These are phyloP conservation scores for Lates calcarifer DNA, from an alignment of 2,113 vertebrate genomes.

Conservation along the genomic window DNA sequence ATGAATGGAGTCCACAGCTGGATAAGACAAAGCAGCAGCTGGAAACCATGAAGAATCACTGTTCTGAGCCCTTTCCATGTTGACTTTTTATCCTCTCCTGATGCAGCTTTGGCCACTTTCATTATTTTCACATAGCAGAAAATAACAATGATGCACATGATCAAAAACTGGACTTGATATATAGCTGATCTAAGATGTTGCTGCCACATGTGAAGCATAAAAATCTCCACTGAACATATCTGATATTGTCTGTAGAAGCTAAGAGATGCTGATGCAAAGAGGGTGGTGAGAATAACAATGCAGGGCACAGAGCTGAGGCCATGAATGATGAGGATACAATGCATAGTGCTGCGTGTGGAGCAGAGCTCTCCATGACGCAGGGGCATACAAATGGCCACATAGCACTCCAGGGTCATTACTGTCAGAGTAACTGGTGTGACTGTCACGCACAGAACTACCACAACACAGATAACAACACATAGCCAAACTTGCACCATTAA, in stretches of 20 bases:
- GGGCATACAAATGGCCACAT: too few relatives aligned
- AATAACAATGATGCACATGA: background rate
- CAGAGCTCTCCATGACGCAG: too few relatives aligned
- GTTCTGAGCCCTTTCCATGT: too few relatives aligned
- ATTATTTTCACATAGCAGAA: background rate
- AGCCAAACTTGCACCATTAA: constrained; percentile 1
- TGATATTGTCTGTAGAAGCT: background rate
- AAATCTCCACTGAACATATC: background rate
- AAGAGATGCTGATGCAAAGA: background rate
- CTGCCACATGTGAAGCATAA: background rate
- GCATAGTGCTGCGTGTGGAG: too few relatives aligned
- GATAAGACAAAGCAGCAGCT: too few relatives aligned
- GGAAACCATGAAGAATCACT: too few relatives aligned
- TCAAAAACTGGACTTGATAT: background rate
- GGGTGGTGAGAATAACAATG: background rate
- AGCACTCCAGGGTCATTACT: too few relatives aligned
- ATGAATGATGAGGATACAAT: constrained; percentile 61
- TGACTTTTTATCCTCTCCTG: too few relatives aligned
- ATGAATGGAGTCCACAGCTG: too few relatives aligned
- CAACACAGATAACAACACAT: constrained; percentile 25
- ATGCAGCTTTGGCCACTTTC: too few relatives aligned
- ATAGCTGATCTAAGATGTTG: background rate
- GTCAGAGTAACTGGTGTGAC: too few relatives aligned
- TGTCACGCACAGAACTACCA: background rate
- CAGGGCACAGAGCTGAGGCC: constrained; percentile 9